Evolutionary conservation across 2,113 vertebrate genomes (phyloP).

Genomic region (Leuciscus idus): DNA sequence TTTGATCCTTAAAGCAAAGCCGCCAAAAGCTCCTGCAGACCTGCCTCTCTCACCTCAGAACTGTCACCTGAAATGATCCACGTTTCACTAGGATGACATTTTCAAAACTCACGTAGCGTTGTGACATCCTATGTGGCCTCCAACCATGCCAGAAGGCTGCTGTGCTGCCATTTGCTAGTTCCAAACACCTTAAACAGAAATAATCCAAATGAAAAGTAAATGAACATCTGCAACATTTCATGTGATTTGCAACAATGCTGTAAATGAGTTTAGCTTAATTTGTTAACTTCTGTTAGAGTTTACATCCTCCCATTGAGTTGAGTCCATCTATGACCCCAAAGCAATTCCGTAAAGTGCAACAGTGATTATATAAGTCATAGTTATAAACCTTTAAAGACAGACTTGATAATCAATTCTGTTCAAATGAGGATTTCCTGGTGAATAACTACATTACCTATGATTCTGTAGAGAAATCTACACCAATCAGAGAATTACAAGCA

Average conservation of each 20-base stretch:
- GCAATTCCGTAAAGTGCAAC: not conserved
- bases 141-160: not conserved
- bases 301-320: not conserved
- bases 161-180: not conserved
- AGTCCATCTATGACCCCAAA: not conserved
- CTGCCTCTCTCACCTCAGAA: not conserved
- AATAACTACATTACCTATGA: not conserved
- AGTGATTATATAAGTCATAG: too few species aligned
- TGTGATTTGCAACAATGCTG: not conserved
- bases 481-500: not conserved
- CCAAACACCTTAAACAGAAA: not conserved
- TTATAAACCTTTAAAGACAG: too few species aligned
- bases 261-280: not conserved
- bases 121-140: slow-evolving; percentile 4
- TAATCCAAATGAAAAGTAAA: not conserved
- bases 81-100: slow-evolving; percentile 21
- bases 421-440: not conserved
- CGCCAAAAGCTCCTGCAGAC: not conserved
- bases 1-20: slow-evolving; percentile 42
- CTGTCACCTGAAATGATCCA: slow-evolving; percentile 16
- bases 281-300: not conserved
- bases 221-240: not conserved
- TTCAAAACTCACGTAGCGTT: slow-evolving; percentile 24
- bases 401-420: not conserved
- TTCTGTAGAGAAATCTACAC: not conserved